Evolutionary conservation across 2,888 invertebrate species (phyloP).

Genomic region (Sylvicola fuscatus): DNA sequence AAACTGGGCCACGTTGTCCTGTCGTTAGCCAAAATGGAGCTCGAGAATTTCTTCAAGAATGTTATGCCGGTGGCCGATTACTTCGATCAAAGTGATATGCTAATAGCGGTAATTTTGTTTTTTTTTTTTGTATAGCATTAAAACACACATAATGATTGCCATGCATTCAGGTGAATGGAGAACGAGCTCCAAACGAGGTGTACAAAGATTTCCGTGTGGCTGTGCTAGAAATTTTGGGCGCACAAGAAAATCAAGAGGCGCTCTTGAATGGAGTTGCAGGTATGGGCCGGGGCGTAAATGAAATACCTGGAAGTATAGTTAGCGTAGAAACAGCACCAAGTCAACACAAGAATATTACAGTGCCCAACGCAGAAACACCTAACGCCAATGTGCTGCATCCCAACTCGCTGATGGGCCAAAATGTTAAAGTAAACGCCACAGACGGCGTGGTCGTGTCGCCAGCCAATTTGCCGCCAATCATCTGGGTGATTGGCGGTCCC

Average conservation of each 20-base stretch:
- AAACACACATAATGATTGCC: too few relatives aligned
- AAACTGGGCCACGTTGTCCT: slow-evolving; percentile 64
- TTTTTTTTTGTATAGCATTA: neutral
- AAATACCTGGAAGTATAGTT: slow-evolving; percentile 42
- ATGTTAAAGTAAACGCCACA: slow-evolving; percentile 3
- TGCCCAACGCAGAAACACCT: slow-evolving; percentile 10
- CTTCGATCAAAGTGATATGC: slow-evolving; percentile 70
- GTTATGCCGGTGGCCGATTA: slow-evolving; percentile 83
- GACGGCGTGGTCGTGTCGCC: slow-evolving; percentile 8
- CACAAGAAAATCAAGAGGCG: slow-evolving; percentile 40
- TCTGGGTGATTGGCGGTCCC: slow-evolving; percentile 64
- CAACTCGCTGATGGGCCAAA: slow-evolving; percentile 8
- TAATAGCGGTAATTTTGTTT: slow-evolving; percentile 33
- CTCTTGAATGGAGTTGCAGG: slow-evolving; percentile 40
- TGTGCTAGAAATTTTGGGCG: slow-evolving; percentile 53
- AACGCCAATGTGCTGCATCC: slow-evolving; percentile 4
- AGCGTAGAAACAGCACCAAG: slow-evolving; percentile 36
- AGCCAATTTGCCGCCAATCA: slow-evolving; percentile 20
- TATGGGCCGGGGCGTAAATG: slow-evolving; percentile 29
- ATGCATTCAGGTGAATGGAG: slow-evolving; percentile 55
- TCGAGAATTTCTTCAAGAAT: slow-evolving; percentile 71
- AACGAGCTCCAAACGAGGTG: slow-evolving; percentile 67
- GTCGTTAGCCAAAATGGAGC: slow-evolving; percentile 69
- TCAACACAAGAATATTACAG: slow-evolving; percentile 23
- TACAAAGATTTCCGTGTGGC: slow-evolving; percentile 68